phyloP scores from a whole-genome alignment of 2,888 invertebrate species.

The Brachyopa scutellaris region DNA sequence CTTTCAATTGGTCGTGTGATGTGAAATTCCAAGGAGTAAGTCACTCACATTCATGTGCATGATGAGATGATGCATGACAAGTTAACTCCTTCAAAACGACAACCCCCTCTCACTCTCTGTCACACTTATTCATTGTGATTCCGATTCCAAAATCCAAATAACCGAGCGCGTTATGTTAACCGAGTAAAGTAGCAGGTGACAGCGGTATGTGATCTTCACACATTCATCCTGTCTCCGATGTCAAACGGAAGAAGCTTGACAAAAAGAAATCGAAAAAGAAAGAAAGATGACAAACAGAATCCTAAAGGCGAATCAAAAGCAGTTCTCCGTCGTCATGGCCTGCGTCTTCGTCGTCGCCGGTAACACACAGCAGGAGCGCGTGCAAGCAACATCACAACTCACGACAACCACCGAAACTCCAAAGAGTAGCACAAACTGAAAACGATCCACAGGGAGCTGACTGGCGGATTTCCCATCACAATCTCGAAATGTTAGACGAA shows the following conservation, averaged over 20 bases:
- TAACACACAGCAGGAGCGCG: slow-evolving; percentile 68
- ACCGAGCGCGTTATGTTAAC: slow-evolving; percentile 74
- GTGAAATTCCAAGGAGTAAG: slow-evolving; percentile 59
- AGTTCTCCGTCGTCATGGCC: slow-evolving; percentile 22
- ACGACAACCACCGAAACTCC: slow-evolving; percentile 46
- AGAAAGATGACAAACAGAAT: slow-evolving; percentile 6
- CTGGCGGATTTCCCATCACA: slow-evolving; percentile 52
- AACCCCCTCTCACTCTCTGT: slow-evolving; percentile 43
- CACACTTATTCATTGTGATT: slow-evolving; percentile 20
- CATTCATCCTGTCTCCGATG: slow-evolving; percentile 71
- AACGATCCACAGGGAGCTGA: slow-evolving; percentile 69
- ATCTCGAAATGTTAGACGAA: slow-evolving; percentile 48
- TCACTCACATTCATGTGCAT: slow-evolving; percentile 47
- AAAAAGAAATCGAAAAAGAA: slow-evolving; percentile 47
- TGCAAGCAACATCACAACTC: slow-evolving; percentile 61
- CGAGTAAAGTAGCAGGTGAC: slow-evolving; percentile 74
- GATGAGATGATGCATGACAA: slow-evolving; percentile 57
- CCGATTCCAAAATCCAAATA: no score
- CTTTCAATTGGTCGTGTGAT: slow-evolving; percentile 14
- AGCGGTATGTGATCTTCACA: slow-evolving; percentile 75
- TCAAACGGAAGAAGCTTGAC: slow-evolving; percentile 70
- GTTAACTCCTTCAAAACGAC: slow-evolving; percentile 68
- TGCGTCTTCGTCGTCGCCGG: slow-evolving; percentile 10
- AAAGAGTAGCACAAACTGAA: slow-evolving; percentile 65
- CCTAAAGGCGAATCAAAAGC: slow-evolving; percentile 37